Base-by-base conservation (phyloP, 2,888 invertebrate species). In the Achlya flavicornis region DNA sequence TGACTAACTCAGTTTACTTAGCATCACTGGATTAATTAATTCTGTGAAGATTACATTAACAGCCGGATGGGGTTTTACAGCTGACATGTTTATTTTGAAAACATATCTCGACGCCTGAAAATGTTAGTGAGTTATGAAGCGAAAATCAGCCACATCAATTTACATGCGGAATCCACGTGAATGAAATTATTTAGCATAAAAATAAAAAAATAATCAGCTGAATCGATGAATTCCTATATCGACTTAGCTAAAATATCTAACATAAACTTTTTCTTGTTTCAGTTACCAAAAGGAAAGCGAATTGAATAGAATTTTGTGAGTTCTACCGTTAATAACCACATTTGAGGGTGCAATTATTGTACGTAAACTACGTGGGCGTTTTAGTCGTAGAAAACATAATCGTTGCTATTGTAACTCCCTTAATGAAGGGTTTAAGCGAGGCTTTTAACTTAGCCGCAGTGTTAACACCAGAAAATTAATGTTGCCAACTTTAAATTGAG, bases 81-180 rank as follows among this genome's bases (percentile, higher is more conserved):
- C 74, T 66, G 68, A 64, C 63, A 64, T 76, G 77, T 79, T 81
- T 80, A 81, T 79, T 79, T 78, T 69, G 67, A 72, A 75, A 78
- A 78, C 74, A 77, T 64, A 68, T 72, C 64, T 64, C 63, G 69
- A 70, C 75, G 79, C 78, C 80, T 77, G 66, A 69, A 75, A 69
- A 67, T 64, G 63, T 70, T 63, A 57, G 68, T 53, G 62, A 69
- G 63, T 64, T 62, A 62, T 63, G 26, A 19, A 35, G 61, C 61
- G 16, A 41, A 60, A 60, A 41, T 60, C 60, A 43, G 12, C 11
- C 60, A 26, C 60, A 60, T 19, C 16, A 60, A 60, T 19, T 12
- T 38, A 43, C 60, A 60, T 43, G n/a, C n/a, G 43, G 60, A 60
- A 19, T 10, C 8, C 53, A 53, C 19, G 10, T 53, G 19, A 19